These are phyloP conservation scores for Plagiodera versicolora DNA, from an alignment of 2,888 invertebrate species.

Conservation along the genomic window DNA sequence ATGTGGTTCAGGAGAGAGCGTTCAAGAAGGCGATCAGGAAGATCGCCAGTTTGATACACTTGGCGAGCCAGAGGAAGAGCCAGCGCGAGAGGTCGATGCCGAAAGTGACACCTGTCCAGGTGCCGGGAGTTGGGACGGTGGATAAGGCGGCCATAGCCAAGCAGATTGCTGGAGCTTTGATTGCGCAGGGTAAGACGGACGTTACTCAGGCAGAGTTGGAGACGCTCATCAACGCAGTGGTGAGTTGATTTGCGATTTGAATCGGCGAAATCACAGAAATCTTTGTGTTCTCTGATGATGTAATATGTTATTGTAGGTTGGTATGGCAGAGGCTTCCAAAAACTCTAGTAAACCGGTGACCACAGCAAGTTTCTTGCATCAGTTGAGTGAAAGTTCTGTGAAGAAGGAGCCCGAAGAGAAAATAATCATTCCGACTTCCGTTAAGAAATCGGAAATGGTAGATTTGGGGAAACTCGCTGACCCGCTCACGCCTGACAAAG, in stretches of 20 bases:
- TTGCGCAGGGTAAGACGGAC: slow-evolving; percentile 79
- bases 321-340: slow-evolving; percentile 66
- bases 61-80: slow-evolving; percentile 60
- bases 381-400: slow-evolving; percentile 32
- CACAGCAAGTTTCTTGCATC: slow-evolving; percentile 57
- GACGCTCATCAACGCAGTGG: slow-evolving; percentile 77
- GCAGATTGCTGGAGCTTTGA: slow-evolving; percentile 77
- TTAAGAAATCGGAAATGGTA: slow-evolving; percentile 15
- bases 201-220: slow-evolving; percentile 79
- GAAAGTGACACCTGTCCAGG: slow-evolving; percentile 58
- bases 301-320: slow-evolving; percentile 53
- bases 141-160: slow-evolving; percentile 80
- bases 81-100: slow-evolving; percentile 44
- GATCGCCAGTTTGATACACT: slow-evolving; percentile 73
- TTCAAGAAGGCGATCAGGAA: slow-evolving; percentile 75
- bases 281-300: too few relatives aligned
- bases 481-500: slow-evolving; percentile 34
- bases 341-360: slow-evolving; percentile 57
- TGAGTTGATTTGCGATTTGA: too few relatives aligned
- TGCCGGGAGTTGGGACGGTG: slow-evolving; percentile 71
- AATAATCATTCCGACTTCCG: slow-evolving; percentile 15
- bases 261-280: background rate
- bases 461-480: slow-evolving; percentile 33
- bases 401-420: slow-evolving; percentile 23
- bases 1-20: slow-evolving; percentile 66